Percentiles rank a stretch among this genome's conserved stretches.
phyloP scores from a whole-genome alignment of 2,797 vertebrate genomes.

The Falco columbarius region DNA sequence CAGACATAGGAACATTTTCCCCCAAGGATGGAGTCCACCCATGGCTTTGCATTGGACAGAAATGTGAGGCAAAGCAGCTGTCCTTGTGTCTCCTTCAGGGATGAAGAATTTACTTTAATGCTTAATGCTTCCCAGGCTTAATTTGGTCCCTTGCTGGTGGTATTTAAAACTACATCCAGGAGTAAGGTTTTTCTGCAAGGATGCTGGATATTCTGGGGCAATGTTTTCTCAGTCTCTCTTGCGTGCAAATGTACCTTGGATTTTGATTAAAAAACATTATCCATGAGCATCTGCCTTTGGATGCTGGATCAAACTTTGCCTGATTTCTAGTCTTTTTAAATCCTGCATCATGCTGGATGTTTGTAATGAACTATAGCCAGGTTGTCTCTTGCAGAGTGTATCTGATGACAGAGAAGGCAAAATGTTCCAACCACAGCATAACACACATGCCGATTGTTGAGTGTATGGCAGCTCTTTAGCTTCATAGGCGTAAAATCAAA shows the following conservation, averaged over 20 bases:
- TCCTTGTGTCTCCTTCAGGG: background rate
- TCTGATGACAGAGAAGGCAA: background rate
- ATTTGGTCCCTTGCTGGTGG: background rate
- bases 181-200: background rate
- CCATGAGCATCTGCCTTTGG: background rate
- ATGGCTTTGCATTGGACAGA: background rate
- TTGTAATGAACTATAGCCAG: background rate
- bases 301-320: background rate
- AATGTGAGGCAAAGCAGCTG: background rate
- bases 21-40: background rate
- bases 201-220: background rate
- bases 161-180: background rate
- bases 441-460: background rate
- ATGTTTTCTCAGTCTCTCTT: background rate
- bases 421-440: background rate
- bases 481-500: background rate
- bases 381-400: background rate
- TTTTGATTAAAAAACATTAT: background rate
- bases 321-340: background rate
- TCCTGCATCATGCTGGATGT: background rate
- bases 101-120: background rate
- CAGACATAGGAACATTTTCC: fast-evolving
- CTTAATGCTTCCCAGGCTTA: background rate
- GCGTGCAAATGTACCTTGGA: background rate
- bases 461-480: background rate